phyloP scores from a whole-genome alignment of 2,888 invertebrate species.

The Nematopogon swammerdamellus region DNA sequence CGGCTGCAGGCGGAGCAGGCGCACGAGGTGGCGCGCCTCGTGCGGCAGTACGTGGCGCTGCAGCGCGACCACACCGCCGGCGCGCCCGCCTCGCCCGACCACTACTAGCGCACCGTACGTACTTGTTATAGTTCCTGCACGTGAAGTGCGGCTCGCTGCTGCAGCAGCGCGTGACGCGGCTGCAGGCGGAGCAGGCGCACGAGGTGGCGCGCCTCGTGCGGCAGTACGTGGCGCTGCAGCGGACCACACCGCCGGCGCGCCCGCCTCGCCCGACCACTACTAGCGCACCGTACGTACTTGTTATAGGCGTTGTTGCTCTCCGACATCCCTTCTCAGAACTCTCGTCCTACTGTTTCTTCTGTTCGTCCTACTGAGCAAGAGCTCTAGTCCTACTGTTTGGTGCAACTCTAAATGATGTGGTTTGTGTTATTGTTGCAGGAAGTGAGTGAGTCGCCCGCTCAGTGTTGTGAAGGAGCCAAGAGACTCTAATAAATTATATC shows the following conservation, averaged over 20 bases:
- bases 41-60: constrained; percentile 86
- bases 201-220: constrained; percentile 94
- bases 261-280: constrained; percentile 15
- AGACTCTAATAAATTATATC: too few relatives aligned
- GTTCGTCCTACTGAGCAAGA: too few relatives aligned
- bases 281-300: too few relatives aligned
- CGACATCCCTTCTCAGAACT: too few relatives aligned
- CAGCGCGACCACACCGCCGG: constrained; percentile 7
- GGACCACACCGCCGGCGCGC: constrained; percentile 21
- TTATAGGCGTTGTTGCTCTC: too few relatives aligned
- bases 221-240: constrained; percentile 89
- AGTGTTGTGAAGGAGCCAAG: too few relatives aligned
- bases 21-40: constrained; percentile 84
- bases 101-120: not conserved
- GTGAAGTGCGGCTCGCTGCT: constrained; percentile 96
- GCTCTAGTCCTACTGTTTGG: too few relatives aligned
- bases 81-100: not conserved
- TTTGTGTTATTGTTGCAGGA: too few relatives aligned
- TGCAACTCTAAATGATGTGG: too few relatives aligned
- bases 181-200: constrained; percentile 97
- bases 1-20: constrained; percentile 91
- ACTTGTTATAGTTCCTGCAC: constrained; percentile 60
- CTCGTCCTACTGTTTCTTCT: too few relatives aligned
- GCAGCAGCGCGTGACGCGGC: constrained; percentile 90
- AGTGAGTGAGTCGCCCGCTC: too few relatives aligned